A percentile compares a stretch with the other conserved stretches of the same genome.
These are phyloP conservation scores for Orthosia gracilis DNA, from an alignment of 2,888 invertebrate species.

Conservation along the genomic window DNA sequence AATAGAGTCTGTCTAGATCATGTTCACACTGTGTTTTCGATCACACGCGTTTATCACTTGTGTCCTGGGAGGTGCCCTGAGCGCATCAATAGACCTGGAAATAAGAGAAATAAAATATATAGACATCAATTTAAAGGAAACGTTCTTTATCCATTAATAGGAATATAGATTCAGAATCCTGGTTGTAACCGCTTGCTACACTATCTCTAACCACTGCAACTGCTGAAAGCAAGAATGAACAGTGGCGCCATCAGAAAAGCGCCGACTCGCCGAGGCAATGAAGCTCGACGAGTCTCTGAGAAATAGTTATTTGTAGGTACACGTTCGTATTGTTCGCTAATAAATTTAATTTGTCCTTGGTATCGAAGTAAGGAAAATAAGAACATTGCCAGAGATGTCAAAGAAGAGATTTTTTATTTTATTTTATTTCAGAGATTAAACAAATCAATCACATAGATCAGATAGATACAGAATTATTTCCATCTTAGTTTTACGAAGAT, in stretches of 20 bases:
- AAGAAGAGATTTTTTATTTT: too few species aligned
- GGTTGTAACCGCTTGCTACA: not conserved
- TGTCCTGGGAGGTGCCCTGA: slow-evolving; percentile 68
- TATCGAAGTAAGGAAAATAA: not conserved
- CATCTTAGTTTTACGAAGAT: not conserved
- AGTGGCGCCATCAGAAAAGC: too few species aligned
- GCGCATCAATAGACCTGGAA: slow-evolving; percentile 82
- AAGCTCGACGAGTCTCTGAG: not conserved
- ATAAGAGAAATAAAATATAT: slow-evolving; percentile 35
- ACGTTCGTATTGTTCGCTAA: not conserved
- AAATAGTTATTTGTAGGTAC: not conserved
- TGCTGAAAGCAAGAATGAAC: not conserved
- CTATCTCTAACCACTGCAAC: not conserved
- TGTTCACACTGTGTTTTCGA: slow-evolving; percentile 65
- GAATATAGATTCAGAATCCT: not conserved
- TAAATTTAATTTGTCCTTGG: not conserved
- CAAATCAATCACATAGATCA: not conserved
- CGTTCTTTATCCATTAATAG: not conserved
- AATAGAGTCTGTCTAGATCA: slow-evolving; percentile 83
- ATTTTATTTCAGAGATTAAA: not conserved
- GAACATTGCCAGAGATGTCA: not conserved
- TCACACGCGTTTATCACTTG: slow-evolving; percentile 80
- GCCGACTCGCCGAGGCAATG: not conserved
- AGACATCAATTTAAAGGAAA: not conserved
- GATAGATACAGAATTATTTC: not conserved